Percentiles rank a stretch among this genome's conserved stretches.
Evolutionary conservation across 2,888 invertebrate genomes (phyloP).

Genomic region (Timema podura): DNA sequence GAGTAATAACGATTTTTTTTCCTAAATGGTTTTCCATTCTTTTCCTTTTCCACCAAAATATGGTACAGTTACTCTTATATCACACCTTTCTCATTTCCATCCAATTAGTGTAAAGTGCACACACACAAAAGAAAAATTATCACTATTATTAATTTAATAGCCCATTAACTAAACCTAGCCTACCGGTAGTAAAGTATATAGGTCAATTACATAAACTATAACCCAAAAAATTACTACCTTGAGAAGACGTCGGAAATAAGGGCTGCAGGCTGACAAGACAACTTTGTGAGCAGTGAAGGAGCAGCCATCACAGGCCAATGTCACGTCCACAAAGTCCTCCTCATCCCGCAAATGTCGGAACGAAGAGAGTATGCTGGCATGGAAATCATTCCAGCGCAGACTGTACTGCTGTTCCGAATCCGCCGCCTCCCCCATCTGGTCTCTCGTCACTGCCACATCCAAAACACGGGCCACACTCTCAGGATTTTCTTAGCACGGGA

Average conservation of each 20-base stretch:
- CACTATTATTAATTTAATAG: no score
- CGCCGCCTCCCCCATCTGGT: conserved; percentile 32
- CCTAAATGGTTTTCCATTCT: no score
- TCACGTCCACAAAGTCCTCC: conserved; percentile 91
- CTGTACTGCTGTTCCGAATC: conserved; percentile 79
- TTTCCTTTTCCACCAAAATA: no score
- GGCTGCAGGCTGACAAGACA: conserved; percentile 89
- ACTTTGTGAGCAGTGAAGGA: conserved; percentile 88
- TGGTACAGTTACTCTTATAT: no score
- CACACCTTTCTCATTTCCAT: no score
- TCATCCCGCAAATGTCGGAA: conserved; percentile 84
- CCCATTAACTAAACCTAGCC: no score
- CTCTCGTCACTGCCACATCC: conserved; percentile 27
- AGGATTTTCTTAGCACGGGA: conserved; percentile 17
- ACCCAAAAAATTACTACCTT: no score
- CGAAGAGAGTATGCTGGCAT: conserved; percentile 83
- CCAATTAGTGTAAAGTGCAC: no score
- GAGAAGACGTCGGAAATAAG: conserved; percentile 81
- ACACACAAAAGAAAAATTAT: no score
- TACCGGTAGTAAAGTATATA: no score
- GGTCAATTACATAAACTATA: no score
- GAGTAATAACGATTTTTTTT: no score
- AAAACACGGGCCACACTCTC: conserved; percentile 21
- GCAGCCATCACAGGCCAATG: conserved; percentile 84
- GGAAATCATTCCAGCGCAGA: conserved; percentile 92